Conservation (phyloP, 2,113 vertebrate genomes). For the Melanotaenia duboulayi region DNA sequence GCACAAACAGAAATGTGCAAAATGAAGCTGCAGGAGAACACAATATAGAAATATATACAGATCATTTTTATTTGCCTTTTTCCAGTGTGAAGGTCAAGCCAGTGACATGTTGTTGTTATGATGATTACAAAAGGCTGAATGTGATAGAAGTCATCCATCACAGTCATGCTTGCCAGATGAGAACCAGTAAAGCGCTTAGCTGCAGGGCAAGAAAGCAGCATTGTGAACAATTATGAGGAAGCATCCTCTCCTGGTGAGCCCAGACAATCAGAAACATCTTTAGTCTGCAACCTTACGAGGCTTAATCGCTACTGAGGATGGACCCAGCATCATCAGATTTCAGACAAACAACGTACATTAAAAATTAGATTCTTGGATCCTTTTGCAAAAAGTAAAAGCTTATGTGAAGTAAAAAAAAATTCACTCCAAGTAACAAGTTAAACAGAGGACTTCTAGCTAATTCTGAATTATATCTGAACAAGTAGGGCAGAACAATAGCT, state of each 20-base stretch:
- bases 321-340: background rate
- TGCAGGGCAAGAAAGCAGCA: conserved; percentile 6
- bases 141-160: conserved; percentile 42
- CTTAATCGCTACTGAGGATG: conserved; percentile 20
- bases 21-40: too few relatives aligned
- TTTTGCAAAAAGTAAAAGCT: background rate
- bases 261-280: conserved; percentile 17
- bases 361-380: background rate
- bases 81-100: conserved; percentile 13
- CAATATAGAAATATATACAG: too few relatives aligned
- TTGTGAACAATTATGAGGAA: conserved; percentile 19
- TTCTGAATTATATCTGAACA: background rate
- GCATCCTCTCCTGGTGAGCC: conserved; percentile 32
- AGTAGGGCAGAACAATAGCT: background rate
- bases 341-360: background rate
- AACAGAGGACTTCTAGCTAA: background rate
- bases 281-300: conserved; percentile 16
- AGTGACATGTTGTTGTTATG: conserved; percentile 24
- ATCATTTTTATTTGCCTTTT: background rate
- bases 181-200: conserved; percentile 17
- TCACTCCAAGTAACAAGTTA: background rate
- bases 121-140: conserved; percentile 45
- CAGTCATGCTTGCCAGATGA: conserved; percentile 21
- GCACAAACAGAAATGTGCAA: too few relatives aligned
- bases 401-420: background rate